phyloP scores from a whole-genome alignment of 92 coral and sea anemone genomes.

The Porites evermanni region DNA sequence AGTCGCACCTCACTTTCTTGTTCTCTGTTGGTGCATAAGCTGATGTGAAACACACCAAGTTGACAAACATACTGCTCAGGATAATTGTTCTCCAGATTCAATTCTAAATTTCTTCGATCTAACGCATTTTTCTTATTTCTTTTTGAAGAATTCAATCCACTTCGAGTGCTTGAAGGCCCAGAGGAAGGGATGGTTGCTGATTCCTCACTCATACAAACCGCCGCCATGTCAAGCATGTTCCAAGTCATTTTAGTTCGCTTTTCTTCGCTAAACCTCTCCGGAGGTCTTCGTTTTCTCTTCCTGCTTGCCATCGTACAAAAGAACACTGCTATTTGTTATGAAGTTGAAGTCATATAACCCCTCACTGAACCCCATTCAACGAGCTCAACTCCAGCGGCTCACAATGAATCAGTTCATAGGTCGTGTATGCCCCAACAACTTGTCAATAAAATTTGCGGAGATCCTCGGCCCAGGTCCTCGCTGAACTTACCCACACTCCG shows the following conservation, averaged over 20 bases:
- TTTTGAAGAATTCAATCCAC: not conserved
- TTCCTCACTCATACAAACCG: not conserved
- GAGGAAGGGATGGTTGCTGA: not conserved
- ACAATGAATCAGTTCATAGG: no score
- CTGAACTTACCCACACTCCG: no score
- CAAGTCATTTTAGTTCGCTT: slow-evolving; percentile 74
- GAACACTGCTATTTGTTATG: not conserved
- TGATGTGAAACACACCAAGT: slow-evolving; percentile 16
- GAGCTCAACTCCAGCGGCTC: no score
- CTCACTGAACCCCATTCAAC: no score
- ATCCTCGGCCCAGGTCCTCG: no score
- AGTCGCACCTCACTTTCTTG: slow-evolving; percentile 19
- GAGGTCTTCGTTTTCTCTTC: slow-evolving; percentile 69
- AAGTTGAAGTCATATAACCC: no score
- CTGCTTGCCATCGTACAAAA: slow-evolving; percentile 64
- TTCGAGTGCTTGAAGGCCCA: not conserved
- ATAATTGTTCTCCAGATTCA: slow-evolving; percentile 19
- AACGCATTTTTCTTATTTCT: not conserved
- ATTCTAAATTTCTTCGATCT: slow-evolving; percentile 4
- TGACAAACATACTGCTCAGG: slow-evolving; percentile 15
- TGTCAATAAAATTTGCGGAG: no score
- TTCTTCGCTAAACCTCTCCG: slow-evolving; percentile 64
- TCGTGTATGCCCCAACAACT: no score
- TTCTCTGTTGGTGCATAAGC: slow-evolving; percentile 19
- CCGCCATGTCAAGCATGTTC: slow-evolving; percentile 72